Evolutionary conservation across 2,113 vertebrate species (phyloP), one percentile per base, ranked within the genome.

Genomic region (Muscicapa adusta): DNA sequence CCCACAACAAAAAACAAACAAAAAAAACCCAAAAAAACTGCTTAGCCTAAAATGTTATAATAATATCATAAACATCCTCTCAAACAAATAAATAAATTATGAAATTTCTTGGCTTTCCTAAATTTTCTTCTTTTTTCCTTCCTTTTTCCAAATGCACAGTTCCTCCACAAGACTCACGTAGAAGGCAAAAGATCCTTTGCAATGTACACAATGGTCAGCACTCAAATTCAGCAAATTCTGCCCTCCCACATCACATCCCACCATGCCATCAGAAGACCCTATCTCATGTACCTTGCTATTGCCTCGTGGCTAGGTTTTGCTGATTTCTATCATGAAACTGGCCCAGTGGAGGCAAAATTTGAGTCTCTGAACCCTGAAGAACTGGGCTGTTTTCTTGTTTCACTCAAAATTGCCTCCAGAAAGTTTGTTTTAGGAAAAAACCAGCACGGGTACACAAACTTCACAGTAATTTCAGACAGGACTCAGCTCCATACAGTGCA

Each of bases 371-470:
- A 8, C 18, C 38, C 25, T 10, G 14, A 74, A 81, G 16, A 67
- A 34, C 33, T 51, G 29, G 26, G 22, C 8, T 40, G 15, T 24
- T 79, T 56, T 58, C 60, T 66, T 51, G 18, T 38, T 91, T 61
- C 72, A 40, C 51, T 54, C 42, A 38, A 50, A 80, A 76, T 36
- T 28, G 23, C 18, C 71, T 76, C 51, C 26, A 56, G 70, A 71
- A 89, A 47, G 14, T 67, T 58, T 56, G 28, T 24, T 88, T 92
- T 42, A 58, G 23, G 4, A 31, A 88, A 79, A 84, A 84, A 18
- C 0, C 2, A 54, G n/a, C 2, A 1, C 5, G 33, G 9, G 14
- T 65, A 68, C 24, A 83, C 19, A 45, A 61, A 22, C 10, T 28
- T 82, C 17, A 17, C 53, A 53, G 22, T 24, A 40, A 92, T 48